Evolutionary conservation across 64 coral and sea anemone genomes (phyloP).

Genomic region (Actinia equina): DNA sequence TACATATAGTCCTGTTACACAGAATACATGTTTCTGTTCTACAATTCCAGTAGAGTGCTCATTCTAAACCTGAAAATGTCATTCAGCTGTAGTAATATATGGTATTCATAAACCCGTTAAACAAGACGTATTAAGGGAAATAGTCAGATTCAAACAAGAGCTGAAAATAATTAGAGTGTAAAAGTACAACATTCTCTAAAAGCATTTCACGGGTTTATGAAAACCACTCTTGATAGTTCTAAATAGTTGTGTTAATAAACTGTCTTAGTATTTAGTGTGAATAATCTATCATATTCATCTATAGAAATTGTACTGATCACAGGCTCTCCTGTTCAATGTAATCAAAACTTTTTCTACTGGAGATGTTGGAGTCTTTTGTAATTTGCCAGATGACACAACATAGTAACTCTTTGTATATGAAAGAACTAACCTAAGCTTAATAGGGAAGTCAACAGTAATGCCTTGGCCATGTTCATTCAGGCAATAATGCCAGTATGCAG

Average conservation of each 20-base stretch:
- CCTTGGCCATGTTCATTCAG: conserved; percentile 23
- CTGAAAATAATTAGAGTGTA: background rate
- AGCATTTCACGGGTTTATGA: background rate
- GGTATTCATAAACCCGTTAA: background rate
- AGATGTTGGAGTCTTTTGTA: conserved; percentile 24
- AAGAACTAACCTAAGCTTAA: background rate
- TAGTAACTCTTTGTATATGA: conserved; percentile 23
- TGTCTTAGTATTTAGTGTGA: too few species aligned
- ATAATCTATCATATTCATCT: background rate
- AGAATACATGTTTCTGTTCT: too few species aligned
- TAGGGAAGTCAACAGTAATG: background rate
- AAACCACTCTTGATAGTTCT: too few species aligned
- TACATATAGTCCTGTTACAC: too few species aligned
- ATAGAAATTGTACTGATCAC: conserved; percentile 29
- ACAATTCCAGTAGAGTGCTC: too few species aligned
- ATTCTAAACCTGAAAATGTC: too few species aligned
- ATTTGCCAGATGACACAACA: conserved; percentile 25
- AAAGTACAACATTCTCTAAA: background rate
- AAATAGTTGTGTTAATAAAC: too few species aligned
- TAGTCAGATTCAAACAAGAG: background rate
- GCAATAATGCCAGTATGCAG: conserved; percentile 13
- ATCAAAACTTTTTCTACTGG: conserved; percentile 18
- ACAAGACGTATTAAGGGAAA: background rate
- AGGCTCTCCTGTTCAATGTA: conserved; percentile 2
- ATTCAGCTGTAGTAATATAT: background rate